phyloP scores from a whole-genome alignment of 2,888 invertebrate genomes.

The Lapara coniferarum region DNA sequence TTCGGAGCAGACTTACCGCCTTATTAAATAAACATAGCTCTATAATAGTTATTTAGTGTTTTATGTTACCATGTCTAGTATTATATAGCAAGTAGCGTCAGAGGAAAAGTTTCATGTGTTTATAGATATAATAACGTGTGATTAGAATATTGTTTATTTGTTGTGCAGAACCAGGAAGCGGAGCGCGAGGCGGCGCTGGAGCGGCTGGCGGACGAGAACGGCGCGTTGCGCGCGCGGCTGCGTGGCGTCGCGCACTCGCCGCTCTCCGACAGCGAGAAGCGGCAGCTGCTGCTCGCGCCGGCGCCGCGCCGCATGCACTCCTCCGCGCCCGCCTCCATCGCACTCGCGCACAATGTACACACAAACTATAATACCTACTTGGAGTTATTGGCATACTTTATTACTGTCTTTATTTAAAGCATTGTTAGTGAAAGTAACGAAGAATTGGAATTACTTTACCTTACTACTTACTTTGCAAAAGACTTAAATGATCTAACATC shows the following conservation, averaged over 20 bases:
- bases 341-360: conserved; percentile 76
- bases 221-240: conserved; percentile 88
- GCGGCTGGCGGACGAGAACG: conserved; percentile 90
- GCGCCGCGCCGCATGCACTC: conserved; percentile 86
- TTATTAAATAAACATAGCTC: too few relatives aligned
- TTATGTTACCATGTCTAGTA: too few relatives aligned
- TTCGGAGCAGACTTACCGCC: too few relatives aligned
- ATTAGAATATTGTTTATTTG: background rate
- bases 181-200: conserved; percentile 86
- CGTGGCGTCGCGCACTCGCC: conserved; percentile 91
- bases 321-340: conserved; percentile 92
- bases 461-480: too few relatives aligned
- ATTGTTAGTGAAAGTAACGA: too few relatives aligned
- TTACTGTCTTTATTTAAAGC: too few relatives aligned
- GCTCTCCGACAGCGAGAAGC: conserved; percentile 92
- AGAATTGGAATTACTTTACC: too few relatives aligned
- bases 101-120: too few relatives aligned
- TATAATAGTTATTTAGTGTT: too few relatives aligned
- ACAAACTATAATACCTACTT: background rate
- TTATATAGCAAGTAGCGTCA: too few relatives aligned
- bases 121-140: background rate
- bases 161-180: conserved; percentile 76
- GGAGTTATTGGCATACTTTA: background rate
- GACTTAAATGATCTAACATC: too few relatives aligned
- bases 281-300: conserved; percentile 89